These are phyloP conservation scores for Anagyrus pseudococci DNA, from an alignment of 2,888 invertebrate genomes.

Conservation along the genomic window DNA sequence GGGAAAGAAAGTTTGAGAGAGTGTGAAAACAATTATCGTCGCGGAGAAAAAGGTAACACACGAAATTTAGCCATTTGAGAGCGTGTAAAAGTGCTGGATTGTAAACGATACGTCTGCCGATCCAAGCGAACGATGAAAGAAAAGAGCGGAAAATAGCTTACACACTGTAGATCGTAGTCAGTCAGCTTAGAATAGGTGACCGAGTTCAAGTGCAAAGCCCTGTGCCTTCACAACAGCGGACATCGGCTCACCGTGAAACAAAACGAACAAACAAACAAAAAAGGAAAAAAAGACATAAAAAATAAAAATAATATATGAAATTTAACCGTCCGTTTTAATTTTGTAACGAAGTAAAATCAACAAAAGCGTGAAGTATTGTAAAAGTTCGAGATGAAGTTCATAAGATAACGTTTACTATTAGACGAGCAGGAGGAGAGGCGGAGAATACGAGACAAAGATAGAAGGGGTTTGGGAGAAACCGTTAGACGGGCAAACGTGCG, in stretches of 20 bases:
- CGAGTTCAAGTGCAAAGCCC: conserved; percentile 63
- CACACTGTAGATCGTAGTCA: conserved; percentile 35
- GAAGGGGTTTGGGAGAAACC: no score
- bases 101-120: conserved; percentile 30
- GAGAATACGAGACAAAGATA: conserved; percentile 26
- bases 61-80: no score
- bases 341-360: conserved; percentile 52
- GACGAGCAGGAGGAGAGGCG: conserved; percentile 32
- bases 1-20: conserved; percentile 13
- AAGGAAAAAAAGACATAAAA: neutral
- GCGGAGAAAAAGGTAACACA: conserved; percentile 12
- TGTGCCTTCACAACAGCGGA: conserved; percentile 62
- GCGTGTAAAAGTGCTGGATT: conserved; percentile 1
- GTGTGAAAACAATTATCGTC: conserved; percentile 19
- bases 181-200: conserved; percentile 60
- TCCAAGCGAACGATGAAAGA: conserved; percentile 16
- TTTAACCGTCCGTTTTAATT: conserved; percentile 61
- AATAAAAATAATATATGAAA: conserved; percentile 48
- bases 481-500: conserved; percentile 23
- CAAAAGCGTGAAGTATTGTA: conserved; percentile 49
- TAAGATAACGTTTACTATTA: conserved; percentile 45
- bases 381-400: conserved; percentile 47
- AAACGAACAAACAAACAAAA: conserved; percentile 43
- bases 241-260: conserved; percentile 59
- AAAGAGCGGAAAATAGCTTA: conserved; percentile 15